phyloP scores from a whole-genome alignment of 2,888 invertebrate genomes.

The Idaea biselata region DNA sequence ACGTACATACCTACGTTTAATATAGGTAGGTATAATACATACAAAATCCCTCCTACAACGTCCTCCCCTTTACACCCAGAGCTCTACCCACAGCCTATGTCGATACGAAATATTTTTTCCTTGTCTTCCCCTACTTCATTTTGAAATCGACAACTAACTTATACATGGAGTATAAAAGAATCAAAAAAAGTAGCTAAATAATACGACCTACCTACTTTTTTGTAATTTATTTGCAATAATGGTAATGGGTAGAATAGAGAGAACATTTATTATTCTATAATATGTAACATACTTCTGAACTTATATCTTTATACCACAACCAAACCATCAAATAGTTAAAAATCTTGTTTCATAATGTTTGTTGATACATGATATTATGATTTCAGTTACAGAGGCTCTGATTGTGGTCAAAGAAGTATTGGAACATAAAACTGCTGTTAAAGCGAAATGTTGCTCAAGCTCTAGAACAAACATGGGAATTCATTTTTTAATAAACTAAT shows the following conservation, averaged over 20 bases:
- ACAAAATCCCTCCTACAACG: constrained; percentile 68
- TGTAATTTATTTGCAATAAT: too few species aligned
- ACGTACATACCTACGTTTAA: constrained; percentile 40
- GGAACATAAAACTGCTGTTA: background rate
- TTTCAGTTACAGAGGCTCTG: background rate
- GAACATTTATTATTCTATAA: too few species aligned
- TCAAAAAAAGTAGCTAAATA: too few species aligned
- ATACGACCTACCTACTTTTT: too few species aligned
- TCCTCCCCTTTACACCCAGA: constrained; percentile 65
- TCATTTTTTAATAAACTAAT: too few species aligned
- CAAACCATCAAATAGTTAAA: too few species aligned
- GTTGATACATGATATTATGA: background rate
- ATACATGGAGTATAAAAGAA: background rate
- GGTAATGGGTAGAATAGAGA: too few species aligned
- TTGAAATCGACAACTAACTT: constrained; percentile 31
- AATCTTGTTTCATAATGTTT: background rate
- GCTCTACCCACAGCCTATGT: constrained; percentile 57
- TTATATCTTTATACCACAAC: too few species aligned
- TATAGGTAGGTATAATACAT: background rate
- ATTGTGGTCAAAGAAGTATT: background rate
- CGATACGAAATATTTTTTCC: constrained; percentile 69
- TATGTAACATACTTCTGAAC: too few species aligned
- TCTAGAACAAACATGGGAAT: too few species aligned
- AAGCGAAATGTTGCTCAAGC: background rate
- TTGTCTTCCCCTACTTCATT: constrained; percentile 39